Conservation (phyloP, 1,140 invertebrate genomes). For the Dreissena polymorpha region DNA sequence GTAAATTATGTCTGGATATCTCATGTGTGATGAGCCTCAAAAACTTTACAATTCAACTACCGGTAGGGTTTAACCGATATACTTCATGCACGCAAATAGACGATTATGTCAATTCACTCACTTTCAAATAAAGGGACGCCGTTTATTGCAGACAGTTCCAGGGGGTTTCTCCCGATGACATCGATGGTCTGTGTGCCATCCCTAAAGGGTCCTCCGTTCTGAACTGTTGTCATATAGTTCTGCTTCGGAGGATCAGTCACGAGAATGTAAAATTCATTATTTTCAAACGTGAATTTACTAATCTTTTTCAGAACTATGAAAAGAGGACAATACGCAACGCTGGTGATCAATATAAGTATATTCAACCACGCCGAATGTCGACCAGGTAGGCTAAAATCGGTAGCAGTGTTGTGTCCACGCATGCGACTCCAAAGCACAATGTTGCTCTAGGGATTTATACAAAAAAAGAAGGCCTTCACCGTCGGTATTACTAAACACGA, state of each 20-base stretch:
- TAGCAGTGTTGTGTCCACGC: constrained; percentile 98
- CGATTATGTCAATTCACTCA: constrained; percentile 43
- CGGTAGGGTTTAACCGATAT: not conserved
- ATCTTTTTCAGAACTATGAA: constrained; percentile 93
- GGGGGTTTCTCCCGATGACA: constrained; percentile 59
- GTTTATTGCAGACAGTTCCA: constrained; percentile 37
- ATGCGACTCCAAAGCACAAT: constrained; percentile 99
- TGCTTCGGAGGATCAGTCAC: constrained; percentile 81
- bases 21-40: not conserved
- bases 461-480: constrained; percentile 91
- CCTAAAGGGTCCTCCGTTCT: constrained; percentile 75
- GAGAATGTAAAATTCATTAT: constrained; percentile 83
- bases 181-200: constrained; percentile 64
- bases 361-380: constrained; percentile 97
- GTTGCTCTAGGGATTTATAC: constrained; percentile 98
- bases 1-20: not conserved
- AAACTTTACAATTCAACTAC: not conserved
- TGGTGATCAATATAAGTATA: constrained; percentile 95
- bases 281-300: constrained; percentile 95
- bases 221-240: constrained; percentile 94
- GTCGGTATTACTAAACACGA: constrained; percentile 99
- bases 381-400: constrained; percentile 98
- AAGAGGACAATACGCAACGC: constrained; percentile 95
- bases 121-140: constrained; percentile 58
- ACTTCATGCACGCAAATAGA: not conserved